A percentile compares a stretch with the other conserved stretches of the same genome.
phyloP scores from a whole-genome alignment of 2,113 vertebrate genomes.

The Microtus pennsylvanicus region DNA sequence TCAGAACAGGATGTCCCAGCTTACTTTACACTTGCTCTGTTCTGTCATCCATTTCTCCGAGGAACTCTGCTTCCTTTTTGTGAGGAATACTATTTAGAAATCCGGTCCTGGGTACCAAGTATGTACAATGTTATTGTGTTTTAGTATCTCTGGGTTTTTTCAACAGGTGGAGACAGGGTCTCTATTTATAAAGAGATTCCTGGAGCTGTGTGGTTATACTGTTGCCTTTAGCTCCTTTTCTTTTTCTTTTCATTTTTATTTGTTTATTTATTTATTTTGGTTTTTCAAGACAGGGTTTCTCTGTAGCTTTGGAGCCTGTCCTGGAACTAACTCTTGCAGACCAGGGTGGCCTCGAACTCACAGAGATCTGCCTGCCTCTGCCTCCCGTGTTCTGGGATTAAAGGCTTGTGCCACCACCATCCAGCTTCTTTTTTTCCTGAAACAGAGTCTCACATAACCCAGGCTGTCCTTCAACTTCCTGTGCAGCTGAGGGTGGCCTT shows the following conservation, averaged over 20 bases:
- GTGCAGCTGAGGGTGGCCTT: not conserved
- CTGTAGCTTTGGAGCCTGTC: no score
- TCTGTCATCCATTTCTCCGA: not conserved
- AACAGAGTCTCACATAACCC: not conserved
- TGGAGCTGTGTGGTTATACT: not conserved
- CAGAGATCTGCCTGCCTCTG: no score
- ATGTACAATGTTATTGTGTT: not conserved
- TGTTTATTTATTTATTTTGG: no score
- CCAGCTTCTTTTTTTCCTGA: not conserved
- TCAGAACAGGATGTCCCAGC: not conserved
- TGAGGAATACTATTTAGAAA: not conserved
- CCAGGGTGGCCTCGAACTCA: no score
- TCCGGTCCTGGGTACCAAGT: not conserved
- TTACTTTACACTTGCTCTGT: not conserved
- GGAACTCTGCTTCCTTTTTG: not conserved
- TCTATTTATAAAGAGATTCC: not conserved
- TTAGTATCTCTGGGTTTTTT: not conserved
- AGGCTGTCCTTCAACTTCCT: not conserved
- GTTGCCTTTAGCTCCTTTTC: not conserved
- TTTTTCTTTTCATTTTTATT: no score
- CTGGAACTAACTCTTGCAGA: no score
- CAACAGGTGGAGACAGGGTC: not conserved
- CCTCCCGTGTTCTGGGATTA: no score
- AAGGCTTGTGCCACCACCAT: no score
- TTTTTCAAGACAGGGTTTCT: no score